phyloP scores from a whole-genome alignment of 2,888 invertebrate genomes.

The Rhogogaster chlorosoma region DNA sequence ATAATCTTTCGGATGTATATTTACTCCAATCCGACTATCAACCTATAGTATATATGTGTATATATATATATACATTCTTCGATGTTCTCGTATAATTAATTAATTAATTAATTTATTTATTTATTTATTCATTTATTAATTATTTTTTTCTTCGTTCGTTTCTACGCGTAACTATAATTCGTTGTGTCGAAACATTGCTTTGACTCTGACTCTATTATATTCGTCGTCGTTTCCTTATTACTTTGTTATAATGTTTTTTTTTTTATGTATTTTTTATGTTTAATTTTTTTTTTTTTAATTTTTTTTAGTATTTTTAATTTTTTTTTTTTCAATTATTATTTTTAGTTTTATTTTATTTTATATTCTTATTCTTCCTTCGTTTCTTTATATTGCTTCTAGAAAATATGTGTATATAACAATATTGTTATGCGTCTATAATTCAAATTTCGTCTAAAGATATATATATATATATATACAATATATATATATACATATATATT shows the following conservation, averaged over 20 bases:
- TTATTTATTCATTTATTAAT: conserved; percentile 35
- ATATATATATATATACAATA: conserved; percentile 59
- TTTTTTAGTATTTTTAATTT: conserved; percentile 39
- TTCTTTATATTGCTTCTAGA: conserved; percentile 70
- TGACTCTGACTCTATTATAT: conserved; percentile 61
- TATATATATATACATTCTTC: background rate
- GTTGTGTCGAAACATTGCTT: conserved; percentile 78
- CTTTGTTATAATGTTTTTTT: conserved; percentile 57
- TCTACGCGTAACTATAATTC: conserved; percentile 71
- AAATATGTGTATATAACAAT: conserved; percentile 72
- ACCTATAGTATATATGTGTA: background rate
- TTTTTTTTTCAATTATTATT: conserved; percentile 16
- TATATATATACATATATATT: conserved; percentile 61
- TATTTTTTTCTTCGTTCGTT: conserved; percentile 35
- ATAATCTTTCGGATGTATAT: background rate
- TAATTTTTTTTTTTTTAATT: conserved; percentile 53
- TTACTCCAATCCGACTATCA: background rate
- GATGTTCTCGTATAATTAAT: background rate
- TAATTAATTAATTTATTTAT: background rate
- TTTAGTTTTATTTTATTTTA: conserved; percentile 51
- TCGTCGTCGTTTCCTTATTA: conserved; percentile 56
- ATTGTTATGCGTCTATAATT: conserved; percentile 55
- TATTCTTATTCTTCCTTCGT: background rate
- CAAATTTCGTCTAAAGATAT: conserved; percentile 49
- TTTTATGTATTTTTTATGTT: too few relatives aligned